These are phyloP conservation scores for Botia almorhae DNA, from an alignment of 2,797 vertebrate species.

Conservation along the genomic window DNA sequence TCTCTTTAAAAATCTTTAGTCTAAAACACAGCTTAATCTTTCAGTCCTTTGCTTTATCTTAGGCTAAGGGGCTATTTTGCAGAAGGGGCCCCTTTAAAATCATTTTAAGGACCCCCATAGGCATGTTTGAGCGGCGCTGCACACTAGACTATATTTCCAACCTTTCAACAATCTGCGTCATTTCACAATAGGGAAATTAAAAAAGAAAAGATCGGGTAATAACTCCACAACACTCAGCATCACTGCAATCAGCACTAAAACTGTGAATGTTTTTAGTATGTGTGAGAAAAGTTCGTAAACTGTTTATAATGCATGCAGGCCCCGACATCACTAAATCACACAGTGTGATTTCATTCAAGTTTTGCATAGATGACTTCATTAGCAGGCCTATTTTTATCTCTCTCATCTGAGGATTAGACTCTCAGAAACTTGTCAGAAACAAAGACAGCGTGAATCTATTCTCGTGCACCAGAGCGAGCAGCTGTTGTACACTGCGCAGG, in stretches of 20 bases:
- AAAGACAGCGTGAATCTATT: slow-evolving; percentile 24
- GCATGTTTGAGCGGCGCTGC: background rate
- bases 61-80: background rate
- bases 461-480: slow-evolving; percentile 17
- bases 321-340: background rate
- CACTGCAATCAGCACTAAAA: background rate
- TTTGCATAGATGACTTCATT: slow-evolving; percentile 24
- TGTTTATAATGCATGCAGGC: background rate
- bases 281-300: slow-evolving; percentile 2
- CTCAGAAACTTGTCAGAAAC: slow-evolving; percentile 26
- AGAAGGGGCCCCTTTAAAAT: background rate
- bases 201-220: background rate
- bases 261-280: background rate
- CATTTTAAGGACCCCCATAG: background rate
- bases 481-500: slow-evolving; percentile 1
- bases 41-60: background rate
- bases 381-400: slow-evolving; percentile 32
- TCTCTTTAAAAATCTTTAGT: background rate
- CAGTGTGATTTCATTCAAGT: slow-evolving; percentile 7
- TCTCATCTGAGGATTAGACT: slow-evolving; percentile 23
- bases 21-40: background rate
- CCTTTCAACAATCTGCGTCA: background rate
- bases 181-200: background rate
- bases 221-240: background rate
- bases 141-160: background rate